phyloP scores from a whole-genome alignment of 2,888 invertebrate species.

The Cheilosia grossa region DNA sequence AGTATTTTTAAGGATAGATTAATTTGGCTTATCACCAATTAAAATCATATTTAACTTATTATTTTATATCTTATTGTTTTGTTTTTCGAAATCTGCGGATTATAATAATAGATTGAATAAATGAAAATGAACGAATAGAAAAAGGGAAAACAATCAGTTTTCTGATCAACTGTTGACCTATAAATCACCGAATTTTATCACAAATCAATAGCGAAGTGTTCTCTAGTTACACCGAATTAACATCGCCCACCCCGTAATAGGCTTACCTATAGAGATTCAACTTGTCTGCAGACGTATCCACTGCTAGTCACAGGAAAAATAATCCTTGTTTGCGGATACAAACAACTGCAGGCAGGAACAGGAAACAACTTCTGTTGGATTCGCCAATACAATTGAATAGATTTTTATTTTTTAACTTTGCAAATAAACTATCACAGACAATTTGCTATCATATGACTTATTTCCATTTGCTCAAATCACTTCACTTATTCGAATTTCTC shows the following conservation, averaged over 20 bases:
- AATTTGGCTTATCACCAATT: too few relatives aligned
- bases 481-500: conserved; percentile 1
- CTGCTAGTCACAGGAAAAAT: conserved; percentile 33
- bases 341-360: conserved; percentile 23
- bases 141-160: too few relatives aligned
- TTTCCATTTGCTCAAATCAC: conserved; percentile 7
- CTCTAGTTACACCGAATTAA: neutral
- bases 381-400: neutral
- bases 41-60: too few relatives aligned
- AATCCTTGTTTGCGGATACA: conserved; percentile 36
- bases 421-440: conserved; percentile 57
- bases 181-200: neutral
- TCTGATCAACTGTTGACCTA: too few relatives aligned
- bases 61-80: too few relatives aligned
- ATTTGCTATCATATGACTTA: conserved; percentile 9
- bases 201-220: neutral
- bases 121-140: too few relatives aligned
- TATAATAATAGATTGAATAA: too few relatives aligned
- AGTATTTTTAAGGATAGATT: too few relatives aligned
- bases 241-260: neutral
- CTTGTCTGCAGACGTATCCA: conserved; percentile 41
- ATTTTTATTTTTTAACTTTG: neutral
- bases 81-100: too few relatives aligned
- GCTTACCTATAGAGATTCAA: conserved; percentile 47
- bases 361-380: neutral